phyloP scores from a whole-genome alignment of 1,140 invertebrate species.

The Scaptomyza pallida region DNA sequence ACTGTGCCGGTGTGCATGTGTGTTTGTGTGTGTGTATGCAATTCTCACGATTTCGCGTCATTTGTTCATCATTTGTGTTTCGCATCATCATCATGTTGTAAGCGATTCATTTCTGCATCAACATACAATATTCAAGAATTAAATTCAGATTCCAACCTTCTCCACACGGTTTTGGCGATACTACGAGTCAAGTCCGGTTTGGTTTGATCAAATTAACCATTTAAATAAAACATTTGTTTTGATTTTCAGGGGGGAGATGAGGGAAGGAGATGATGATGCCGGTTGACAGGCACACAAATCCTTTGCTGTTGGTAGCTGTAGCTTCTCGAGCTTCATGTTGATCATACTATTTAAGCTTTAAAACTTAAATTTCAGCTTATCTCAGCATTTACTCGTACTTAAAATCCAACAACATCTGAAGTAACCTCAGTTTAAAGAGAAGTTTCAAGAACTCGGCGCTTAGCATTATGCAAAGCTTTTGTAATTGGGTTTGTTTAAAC shows the following conservation, averaged over 20 bases:
- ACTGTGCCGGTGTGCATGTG: background rate
- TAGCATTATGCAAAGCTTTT: no score
- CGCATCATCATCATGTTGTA: no score
- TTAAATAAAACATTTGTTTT: conserved; percentile 82
- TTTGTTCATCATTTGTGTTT: conserved; percentile 38
- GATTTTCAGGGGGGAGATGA: conserved; percentile 40
- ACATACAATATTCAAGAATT: conserved; percentile 9
- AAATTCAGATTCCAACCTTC: conserved; percentile 1
- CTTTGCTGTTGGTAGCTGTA: conserved; percentile 35
- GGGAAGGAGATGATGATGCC: conserved; percentile 14
- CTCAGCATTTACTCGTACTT: conserved; percentile 39
- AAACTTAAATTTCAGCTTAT: conserved; percentile 41
- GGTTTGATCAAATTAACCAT: conserved; percentile 71
- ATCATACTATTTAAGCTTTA: conserved; percentile 18
- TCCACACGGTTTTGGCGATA: background rate
- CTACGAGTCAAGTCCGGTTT: conserved; percentile 18
- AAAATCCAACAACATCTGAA: conserved; percentile 4
- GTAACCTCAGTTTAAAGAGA: background rate
- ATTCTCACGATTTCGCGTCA: conserved; percentile 75
- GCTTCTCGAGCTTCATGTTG: conserved; percentile 16
- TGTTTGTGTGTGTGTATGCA: conserved; percentile 46
- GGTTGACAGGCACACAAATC: conserved; percentile 59
- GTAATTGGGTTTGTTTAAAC: no score
- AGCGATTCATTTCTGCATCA: conserved; percentile 69
- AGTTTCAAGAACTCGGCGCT: no score